Percentiles rank a stretch among this genome's conserved stretches.
phyloP scores from a whole-genome alignment of 2,888 invertebrate genomes.

The Helobdella robusta region DNA sequence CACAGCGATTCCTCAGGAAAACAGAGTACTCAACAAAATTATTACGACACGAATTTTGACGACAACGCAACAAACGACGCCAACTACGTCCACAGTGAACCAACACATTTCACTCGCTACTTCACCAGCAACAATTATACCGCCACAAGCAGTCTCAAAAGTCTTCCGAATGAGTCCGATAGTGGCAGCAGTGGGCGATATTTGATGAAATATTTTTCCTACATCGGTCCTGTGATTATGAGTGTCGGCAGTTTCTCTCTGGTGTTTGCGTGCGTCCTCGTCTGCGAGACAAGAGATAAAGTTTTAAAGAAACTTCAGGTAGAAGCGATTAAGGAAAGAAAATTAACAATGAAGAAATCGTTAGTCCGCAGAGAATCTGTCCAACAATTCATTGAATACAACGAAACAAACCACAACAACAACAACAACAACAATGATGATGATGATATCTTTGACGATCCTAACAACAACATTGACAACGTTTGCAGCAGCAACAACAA shows the following conservation, averaged over 20 bases:
- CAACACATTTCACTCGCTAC: background rate
- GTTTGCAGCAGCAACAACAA: too few relatives aligned
- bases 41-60: background rate
- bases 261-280: slow-evolving; percentile 8
- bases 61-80: background rate
- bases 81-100: too few relatives aligned
- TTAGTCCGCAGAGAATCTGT: background rate
- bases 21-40: background rate
- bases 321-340: background rate
- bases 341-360: background rate
- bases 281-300: slow-evolving; percentile 12
- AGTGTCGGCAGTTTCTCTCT: slow-evolving; percentile 7
- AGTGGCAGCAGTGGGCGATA: background rate
- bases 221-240: slow-evolving; percentile 9
- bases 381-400: background rate
- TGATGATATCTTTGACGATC: too few relatives aligned
- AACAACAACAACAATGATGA: background rate
- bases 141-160: slow-evolving; percentile 20
- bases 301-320: background rate
- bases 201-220: background rate
- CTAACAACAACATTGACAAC: too few relatives aligned
- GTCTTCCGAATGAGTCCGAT: background rate
- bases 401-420: background rate
- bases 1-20: background rate
- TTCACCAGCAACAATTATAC: background rate